These are phyloP conservation scores for Rhegmatorhina hoffmannsi DNA, from an alignment of 2,113 vertebrate genomes.

Conservation along the genomic window DNA sequence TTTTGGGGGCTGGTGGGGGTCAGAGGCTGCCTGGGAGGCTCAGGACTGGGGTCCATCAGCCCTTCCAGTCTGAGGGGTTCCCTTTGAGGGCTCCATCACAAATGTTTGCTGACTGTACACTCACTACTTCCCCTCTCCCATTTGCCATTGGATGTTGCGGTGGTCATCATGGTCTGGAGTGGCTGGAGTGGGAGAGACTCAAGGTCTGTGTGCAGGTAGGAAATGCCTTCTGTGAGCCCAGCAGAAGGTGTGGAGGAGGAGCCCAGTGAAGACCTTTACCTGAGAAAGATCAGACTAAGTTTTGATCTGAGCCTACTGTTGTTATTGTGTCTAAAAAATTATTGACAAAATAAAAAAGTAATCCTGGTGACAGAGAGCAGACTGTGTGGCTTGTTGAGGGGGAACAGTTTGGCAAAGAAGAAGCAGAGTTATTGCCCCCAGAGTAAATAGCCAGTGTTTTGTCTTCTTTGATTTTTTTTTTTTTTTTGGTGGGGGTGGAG, in stretches of 20 bases:
- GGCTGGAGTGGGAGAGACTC: neutral
- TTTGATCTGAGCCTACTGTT: neutral
- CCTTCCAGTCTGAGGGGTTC: rapidly evolving
- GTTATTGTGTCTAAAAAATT: neutral
- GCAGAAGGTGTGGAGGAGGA: neutral
- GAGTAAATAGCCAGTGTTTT: rapidly evolving
- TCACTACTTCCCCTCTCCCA: neutral
- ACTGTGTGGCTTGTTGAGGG: neutral
- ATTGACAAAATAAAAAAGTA: neutral
- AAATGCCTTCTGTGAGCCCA: rapidly evolving
- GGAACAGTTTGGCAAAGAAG: neutral
- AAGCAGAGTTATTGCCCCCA: neutral
- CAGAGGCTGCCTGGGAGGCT: neutral
- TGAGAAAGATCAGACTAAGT: neutral
- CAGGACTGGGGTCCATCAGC: rapidly evolving
- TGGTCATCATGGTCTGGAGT: rapidly evolving
- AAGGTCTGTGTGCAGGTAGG: rapidly evolving
- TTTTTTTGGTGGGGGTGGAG: neutral
- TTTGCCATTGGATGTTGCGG: neutral
- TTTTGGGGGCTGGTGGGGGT: neutral
- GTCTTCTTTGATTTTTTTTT: rapidly evolving
- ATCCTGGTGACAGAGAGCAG: rapidly evolving
- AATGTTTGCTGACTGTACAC: neutral
- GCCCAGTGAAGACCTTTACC: neutral
- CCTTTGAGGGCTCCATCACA: rapidly evolving